Percentiles rank a stretch among this genome's conserved stretches.
These are phyloP conservation scores for Matsumurasca onukii DNA, from an alignment of 1,140 invertebrate species.

Conservation along the genomic window DNA sequence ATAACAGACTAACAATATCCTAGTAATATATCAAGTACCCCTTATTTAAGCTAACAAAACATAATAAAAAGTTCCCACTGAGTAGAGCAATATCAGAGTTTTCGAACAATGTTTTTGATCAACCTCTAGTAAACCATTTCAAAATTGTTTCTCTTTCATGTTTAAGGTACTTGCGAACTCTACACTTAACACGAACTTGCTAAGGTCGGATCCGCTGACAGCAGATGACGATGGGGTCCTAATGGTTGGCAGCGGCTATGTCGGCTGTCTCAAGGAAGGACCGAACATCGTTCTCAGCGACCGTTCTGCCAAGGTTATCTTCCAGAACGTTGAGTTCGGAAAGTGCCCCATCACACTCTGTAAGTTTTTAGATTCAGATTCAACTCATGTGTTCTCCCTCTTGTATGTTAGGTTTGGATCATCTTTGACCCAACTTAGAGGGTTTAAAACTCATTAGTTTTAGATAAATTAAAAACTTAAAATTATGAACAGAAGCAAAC, in stretches of 20 bases:
- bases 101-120: too few relatives aligned
- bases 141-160: too few relatives aligned
- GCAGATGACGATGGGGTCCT: conserved; percentile 63
- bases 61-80: too few relatives aligned
- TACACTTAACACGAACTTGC: conserved; percentile 71
- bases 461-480: too few relatives aligned
- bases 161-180: conserved; percentile 73
- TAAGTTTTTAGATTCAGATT: conserved; percentile 74
- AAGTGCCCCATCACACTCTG: conserved; percentile 67
- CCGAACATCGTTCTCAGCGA: conserved; percentile 74
- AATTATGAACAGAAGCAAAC: too few relatives aligned
- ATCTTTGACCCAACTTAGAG: too few relatives aligned
- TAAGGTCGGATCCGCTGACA: conserved; percentile 42
- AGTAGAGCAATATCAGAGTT: too few relatives aligned
- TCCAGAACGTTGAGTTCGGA: conserved; percentile 69
- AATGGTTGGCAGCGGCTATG: conserved; percentile 76
- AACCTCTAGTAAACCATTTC: too few relatives aligned
- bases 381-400: neutral
- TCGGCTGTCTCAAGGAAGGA: conserved; percentile 80
- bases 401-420: conserved; percentile 13
- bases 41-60: too few relatives aligned
- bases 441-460: too few relatives aligned
- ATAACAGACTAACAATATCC: too few relatives aligned
- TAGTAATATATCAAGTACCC: too few relatives aligned
- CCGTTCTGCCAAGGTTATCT: conserved; percentile 54